phyloP scores from a whole-genome alignment of 23 tunicate genomes.

The Ciona savignyi region DNA sequence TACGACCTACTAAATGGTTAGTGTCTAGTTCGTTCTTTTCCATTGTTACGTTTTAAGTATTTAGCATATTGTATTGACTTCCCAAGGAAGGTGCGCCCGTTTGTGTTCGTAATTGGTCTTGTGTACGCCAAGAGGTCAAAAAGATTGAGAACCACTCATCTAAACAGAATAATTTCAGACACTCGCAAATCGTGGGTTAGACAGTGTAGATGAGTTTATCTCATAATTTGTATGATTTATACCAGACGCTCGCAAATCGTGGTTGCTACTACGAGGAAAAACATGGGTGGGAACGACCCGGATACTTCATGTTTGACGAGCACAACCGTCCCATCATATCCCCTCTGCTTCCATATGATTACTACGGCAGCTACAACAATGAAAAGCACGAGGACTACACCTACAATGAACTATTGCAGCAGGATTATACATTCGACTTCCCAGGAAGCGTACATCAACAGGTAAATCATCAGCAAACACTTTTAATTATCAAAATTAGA shows the following conservation, averaged over 20 bases:
- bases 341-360: constrained; percentile 39
- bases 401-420: constrained; percentile 34
- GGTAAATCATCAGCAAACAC: constrained; percentile 7
- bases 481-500: background rate
- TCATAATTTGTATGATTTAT: too few relatives aligned
- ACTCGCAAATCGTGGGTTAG: constrained; percentile 22
- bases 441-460: constrained; percentile 53
- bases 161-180: constrained; percentile 37
- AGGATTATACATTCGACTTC: constrained; percentile 54
- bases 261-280: constrained; percentile 82
- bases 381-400: constrained; percentile 30
- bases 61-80: constrained; percentile 41
- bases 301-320: constrained; percentile 20
- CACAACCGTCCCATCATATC: background rate
- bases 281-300: constrained; percentile 89
- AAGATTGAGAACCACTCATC: too few relatives aligned
- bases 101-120: too few relatives aligned
- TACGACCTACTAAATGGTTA: constrained; percentile 25
- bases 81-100: constrained; percentile 53
- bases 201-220: too few relatives aligned
- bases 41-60: too few relatives aligned
- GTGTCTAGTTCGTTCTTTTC: constrained; percentile 35
- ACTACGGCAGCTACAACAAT: constrained; percentile 51
- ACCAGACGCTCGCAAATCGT: constrained; percentile 26
- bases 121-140: too few relatives aligned